Percentiles rank a stretch among this genome's conserved stretches.
Evolutionary conservation across 2,113 vertebrate species (phyloP).

Genomic region (Sorex araneus): DNA sequence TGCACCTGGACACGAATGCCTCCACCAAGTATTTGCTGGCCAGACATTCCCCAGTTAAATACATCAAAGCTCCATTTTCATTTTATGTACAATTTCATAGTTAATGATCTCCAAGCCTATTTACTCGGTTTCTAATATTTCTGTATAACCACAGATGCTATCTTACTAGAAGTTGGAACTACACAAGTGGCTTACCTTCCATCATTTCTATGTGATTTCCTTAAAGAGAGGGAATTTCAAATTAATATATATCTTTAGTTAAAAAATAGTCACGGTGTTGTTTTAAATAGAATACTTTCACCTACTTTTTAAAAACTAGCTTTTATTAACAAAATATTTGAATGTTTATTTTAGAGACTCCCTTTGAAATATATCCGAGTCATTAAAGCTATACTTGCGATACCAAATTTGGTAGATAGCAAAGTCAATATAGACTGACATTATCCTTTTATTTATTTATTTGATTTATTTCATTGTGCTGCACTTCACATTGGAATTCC

Average conservation of each 20-base stretch:
- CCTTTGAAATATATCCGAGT: neutral
- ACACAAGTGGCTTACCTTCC: neutral
- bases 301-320: no score
- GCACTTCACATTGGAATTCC: neutral
- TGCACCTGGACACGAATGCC: neutral
- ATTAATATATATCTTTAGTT: conserved; percentile 14
- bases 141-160: neutral
- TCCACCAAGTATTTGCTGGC: neutral
- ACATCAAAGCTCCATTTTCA: neutral
- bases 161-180: neutral
- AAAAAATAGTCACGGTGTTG: neutral
- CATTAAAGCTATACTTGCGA: neutral
- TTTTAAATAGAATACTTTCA: neutral
- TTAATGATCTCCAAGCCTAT: neutral
- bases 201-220: neutral
- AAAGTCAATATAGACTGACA: neutral
- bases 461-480: neutral
- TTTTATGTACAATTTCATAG: accelerated
- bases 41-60: neutral
- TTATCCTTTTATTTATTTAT: neutral
- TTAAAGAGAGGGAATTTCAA: conserved; percentile 18
- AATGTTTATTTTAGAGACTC: neutral
- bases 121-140: neutral
- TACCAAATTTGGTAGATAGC: neutral
- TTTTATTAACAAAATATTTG: neutral